Percentiles rank a stretch among this genome's conserved stretches.
phyloP scores from a whole-genome alignment of 2,888 invertebrate genomes.

The Adineta ricciae region DNA sequence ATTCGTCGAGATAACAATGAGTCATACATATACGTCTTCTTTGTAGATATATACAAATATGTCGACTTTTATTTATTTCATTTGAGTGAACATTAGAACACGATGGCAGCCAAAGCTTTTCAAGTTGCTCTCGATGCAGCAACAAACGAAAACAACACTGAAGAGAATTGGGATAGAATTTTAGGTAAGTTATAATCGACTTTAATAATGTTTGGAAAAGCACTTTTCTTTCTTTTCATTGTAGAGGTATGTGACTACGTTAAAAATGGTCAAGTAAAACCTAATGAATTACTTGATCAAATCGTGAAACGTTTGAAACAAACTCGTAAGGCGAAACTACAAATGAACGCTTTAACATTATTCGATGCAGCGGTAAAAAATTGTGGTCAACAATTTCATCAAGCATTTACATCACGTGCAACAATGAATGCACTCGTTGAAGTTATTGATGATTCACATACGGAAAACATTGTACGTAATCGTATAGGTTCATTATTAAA shows the following conservation, averaged over 20 bases:
- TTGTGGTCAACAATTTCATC: constrained; percentile 29
- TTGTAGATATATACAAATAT: not conserved
- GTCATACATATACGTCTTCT: not conserved
- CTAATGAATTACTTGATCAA: constrained; percentile 12
- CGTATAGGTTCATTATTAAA: constrained; percentile 7
- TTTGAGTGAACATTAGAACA: not conserved
- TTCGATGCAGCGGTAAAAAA: constrained; percentile 27
- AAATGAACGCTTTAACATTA: constrained; percentile 17
- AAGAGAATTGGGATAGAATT: constrained; percentile 26
- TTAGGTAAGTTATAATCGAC: constrained; percentile 22
- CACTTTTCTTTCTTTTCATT: not conserved
- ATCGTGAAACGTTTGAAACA: not conserved
- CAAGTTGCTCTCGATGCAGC: constrained; percentile 23
- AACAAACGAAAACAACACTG: constrained; percentile 24
- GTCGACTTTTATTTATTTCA: not conserved
- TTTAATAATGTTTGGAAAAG: not conserved
- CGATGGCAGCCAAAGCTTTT: not conserved
- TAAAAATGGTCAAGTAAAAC: constrained; percentile 19
- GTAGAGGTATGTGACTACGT: constrained; percentile 11
- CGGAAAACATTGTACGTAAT: not conserved
- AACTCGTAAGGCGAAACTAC: not conserved
- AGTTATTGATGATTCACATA: constrained; percentile 17
- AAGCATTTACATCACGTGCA: constrained; percentile 23
- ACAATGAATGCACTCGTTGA: constrained; percentile 23
- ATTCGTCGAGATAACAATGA: not conserved